phyloP scores from a whole-genome alignment of 30 jellyfish, hydroid and myxozoan genomes.

The Aurelia aurita region DNA sequence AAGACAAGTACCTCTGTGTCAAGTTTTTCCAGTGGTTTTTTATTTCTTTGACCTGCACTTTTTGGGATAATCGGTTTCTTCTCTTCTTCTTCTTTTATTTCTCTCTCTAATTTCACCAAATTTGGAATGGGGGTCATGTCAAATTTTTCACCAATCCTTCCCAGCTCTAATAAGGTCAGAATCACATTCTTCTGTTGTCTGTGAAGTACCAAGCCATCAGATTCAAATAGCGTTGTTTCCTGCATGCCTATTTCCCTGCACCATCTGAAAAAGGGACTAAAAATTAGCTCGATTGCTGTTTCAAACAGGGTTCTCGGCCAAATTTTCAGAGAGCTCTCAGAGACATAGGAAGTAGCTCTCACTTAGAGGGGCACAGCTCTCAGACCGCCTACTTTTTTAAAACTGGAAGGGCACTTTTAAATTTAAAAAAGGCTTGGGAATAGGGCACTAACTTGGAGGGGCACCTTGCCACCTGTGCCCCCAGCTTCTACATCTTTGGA shows the following conservation, averaged over 20 bases:
- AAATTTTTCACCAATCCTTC: conserved; percentile 65
- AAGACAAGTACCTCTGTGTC: conserved; percentile 72
- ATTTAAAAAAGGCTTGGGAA: no score
- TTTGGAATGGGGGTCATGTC: conserved; percentile 76
- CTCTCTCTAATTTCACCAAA: conserved; percentile 71
- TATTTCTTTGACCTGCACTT: background rate
- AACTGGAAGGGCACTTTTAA: no score
- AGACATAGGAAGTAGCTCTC: no score
- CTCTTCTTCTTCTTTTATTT: conserved; percentile 70
- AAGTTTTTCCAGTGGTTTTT: conserved; percentile 15
- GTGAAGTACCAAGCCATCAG: conserved; percentile 87
- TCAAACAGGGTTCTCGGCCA: no score
- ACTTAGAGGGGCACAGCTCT: no score
- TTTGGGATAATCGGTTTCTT: conserved; percentile 11
- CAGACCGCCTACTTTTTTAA: no score
- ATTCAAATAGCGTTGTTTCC: conserved; percentile 80
- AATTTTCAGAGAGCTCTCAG: no score
- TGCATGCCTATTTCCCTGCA: conserved; percentile 76
- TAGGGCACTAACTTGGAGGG: no score
- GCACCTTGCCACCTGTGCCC: no score
- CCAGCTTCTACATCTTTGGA: no score
- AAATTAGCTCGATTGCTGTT: no score
- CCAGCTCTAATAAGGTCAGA: conserved; percentile 77
- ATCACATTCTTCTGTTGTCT: conserved; percentile 65
- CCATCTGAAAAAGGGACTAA: conserved; percentile 56